A percentile compares a stretch with the other conserved stretches of the same genome.
phyloP scores from a whole-genome alignment of 2,888 invertebrate genomes.

The Brachycybe producta region DNA sequence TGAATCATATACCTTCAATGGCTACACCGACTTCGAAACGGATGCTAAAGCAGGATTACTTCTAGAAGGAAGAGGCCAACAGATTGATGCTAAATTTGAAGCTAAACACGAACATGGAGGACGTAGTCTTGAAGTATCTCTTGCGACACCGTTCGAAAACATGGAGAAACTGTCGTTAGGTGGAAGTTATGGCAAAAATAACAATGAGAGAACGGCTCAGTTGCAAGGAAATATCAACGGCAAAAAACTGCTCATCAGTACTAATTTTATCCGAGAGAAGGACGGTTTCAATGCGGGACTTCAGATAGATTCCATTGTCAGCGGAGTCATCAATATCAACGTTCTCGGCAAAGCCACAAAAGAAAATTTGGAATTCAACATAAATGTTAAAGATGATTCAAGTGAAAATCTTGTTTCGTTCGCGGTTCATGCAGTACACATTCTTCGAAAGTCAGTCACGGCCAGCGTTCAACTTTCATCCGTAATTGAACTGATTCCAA shows the following conservation, averaged over 20 bases:
- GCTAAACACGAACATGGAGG: neutral
- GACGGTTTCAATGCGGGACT: neutral
- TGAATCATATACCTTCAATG: constrained; percentile 1
- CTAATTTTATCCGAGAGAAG: neutral
- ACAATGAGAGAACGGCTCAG: neutral
- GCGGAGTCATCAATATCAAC: too few relatives aligned
- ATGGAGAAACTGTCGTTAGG: neutral
- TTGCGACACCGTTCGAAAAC: neutral
- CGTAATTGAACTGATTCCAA: too few relatives aligned
- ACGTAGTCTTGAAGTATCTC: neutral
- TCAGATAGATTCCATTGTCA: too few relatives aligned
- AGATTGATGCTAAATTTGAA: neutral
- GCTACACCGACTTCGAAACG: neutral
- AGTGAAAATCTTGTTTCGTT: neutral
- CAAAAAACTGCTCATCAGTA: neutral
- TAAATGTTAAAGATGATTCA: too few relatives aligned
- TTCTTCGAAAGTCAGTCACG: neutral
- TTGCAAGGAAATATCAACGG: neutral
- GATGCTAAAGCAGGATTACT: too few relatives aligned
- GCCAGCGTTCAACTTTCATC: too few relatives aligned
- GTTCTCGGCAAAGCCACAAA: too few relatives aligned
- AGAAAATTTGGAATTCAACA: too few relatives aligned
- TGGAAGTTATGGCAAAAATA: neutral
- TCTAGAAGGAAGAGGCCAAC: too few relatives aligned
- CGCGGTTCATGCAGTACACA: neutral